Percentiles rank a stretch among this genome's conserved stretches.
Evolutionary conservation across 2,113 vertebrate species (phyloP).

Genomic region (Chlamydotis undulata): DNA sequence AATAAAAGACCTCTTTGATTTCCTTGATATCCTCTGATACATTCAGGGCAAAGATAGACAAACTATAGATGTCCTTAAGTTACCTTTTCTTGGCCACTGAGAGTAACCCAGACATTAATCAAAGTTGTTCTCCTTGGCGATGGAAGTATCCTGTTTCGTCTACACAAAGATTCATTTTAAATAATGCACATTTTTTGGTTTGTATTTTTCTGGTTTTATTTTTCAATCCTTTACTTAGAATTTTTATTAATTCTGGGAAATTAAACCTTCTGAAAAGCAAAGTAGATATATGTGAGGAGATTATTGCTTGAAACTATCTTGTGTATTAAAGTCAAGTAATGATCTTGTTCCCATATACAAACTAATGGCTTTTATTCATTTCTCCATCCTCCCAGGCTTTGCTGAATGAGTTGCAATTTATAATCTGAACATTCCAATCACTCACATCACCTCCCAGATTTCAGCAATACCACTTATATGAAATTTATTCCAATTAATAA

Average conservation of each 20-base stretch:
- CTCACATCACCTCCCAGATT: neutral
- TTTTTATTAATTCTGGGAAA: neutral
- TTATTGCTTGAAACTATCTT: neutral
- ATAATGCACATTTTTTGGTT: fast-evolving
- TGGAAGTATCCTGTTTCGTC: neutral
- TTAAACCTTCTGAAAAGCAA: neutral
- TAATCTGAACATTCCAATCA: neutral
- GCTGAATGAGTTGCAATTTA: neutral
- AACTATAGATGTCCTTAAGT: neutral
- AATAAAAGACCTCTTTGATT: neutral
- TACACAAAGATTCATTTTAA: neutral
- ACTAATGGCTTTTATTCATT: neutral
- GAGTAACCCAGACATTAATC: neutral
- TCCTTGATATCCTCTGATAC: neutral
- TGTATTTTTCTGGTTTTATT: neutral
- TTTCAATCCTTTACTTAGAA: neutral
- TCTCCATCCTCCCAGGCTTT: neutral
- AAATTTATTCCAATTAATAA: neutral
- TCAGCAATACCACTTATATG: neutral
- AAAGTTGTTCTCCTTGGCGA: neutral
- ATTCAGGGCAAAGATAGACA: neutral
- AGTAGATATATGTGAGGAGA: neutral
- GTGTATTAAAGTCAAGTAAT: neutral
- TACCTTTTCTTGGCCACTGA: neutral
- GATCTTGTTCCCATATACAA: neutral